Evolutionary conservation across 2,888 invertebrate genomes (phyloP).

Genomic region (Prostheceraeus crozeri): DNA sequence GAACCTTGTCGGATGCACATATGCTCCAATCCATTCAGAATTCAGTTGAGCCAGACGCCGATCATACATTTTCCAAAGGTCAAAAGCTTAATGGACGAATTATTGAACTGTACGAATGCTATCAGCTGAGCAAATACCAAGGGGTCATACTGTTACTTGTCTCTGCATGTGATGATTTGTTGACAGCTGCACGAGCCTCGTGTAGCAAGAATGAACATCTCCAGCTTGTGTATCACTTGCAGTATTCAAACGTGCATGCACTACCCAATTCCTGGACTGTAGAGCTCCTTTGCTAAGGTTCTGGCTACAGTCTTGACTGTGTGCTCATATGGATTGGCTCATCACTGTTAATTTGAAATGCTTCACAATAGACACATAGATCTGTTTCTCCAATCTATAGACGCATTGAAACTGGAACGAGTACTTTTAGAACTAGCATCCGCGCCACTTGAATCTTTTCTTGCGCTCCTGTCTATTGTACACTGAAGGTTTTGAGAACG

Average conservation of each 20-base stretch:
- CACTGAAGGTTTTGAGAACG: constrained; percentile 21
- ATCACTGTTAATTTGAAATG: constrained; percentile 17
- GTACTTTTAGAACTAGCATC: neutral
- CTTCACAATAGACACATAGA: constrained; percentile 12
- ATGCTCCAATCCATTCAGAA: no score
- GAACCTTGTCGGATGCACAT: no score
- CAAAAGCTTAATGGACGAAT: neutral
- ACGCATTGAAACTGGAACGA: constrained; percentile 20
- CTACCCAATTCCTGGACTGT: constrained; percentile 17
- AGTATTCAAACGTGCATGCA: constrained; percentile 14
- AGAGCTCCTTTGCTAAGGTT: constrained; percentile 16
- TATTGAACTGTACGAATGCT: constrained; percentile 19
- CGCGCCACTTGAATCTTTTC: constrained; percentile 18
- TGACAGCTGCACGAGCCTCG: constrained; percentile 18
- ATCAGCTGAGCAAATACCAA: constrained; percentile 24
- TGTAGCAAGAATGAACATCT: constrained; percentile 18
- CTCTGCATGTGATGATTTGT: constrained; percentile 27
- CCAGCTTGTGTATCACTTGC: constrained; percentile 23
- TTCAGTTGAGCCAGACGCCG: no score
- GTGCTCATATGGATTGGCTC: constrained; percentile 23
- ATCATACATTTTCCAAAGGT: neutral
- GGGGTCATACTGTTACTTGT: constrained; percentile 23
- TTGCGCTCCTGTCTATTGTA: constrained; percentile 10
- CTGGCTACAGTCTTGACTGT: constrained; percentile 18
- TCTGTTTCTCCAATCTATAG: constrained; percentile 14